Evolutionary conservation across 2,113 vertebrate genomes (phyloP), one percentile per base, ranked within the genome.

Genomic region (Phalacrocorax aristotelis): DNA sequence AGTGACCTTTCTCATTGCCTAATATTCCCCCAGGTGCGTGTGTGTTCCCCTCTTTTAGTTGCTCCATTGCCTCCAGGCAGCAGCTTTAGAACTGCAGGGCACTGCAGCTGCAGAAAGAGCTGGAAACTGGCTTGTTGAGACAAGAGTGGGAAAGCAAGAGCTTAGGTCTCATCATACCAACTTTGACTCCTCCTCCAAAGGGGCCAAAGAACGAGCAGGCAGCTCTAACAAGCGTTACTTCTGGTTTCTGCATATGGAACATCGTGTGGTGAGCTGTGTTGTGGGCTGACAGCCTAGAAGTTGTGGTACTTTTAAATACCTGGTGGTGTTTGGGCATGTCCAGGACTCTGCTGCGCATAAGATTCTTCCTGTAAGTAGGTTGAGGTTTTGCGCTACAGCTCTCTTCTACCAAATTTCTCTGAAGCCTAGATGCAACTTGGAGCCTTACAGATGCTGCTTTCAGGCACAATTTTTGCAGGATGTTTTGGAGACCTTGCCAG

Each of bases 401-500:
- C 21, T 89, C 11, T 55, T 80, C 19, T 32, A 0, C 57, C 22
- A 14, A 4, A 23, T 22, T 42, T n/a, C 16, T n/a, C 46, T 52
- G 26, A 74, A 70, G 65, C 17, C 46, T 38, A 7, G n/a, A 16
- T 16, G 42, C 9, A 10, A 11, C 19, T 26, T 13, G 7, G 64
- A 18, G 25, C 23, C 11, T 38, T 55, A 8, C 1, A 26, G 30
- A 3, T 21, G 38, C 62, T 72, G 13, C 48, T 68, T 51, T 30
- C 1, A 1, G 72, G 21, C 36, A 42, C 0, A 7, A 0, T 13
- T 65, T 78, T 30, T 84, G 14, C 12, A 38, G 42, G 34, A 4
- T 3, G 25, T 40, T 90, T 52, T 74, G 38, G 11, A 60, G 40
- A 6, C 51, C 54, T 90, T 15, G 8, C 25, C 9, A 15, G 20